Percentiles rank a stretch among this genome's conserved stretches.
phyloP scores from a whole-genome alignment of 2,797 vertebrate species.

The Cirrhinus molitorella region DNA sequence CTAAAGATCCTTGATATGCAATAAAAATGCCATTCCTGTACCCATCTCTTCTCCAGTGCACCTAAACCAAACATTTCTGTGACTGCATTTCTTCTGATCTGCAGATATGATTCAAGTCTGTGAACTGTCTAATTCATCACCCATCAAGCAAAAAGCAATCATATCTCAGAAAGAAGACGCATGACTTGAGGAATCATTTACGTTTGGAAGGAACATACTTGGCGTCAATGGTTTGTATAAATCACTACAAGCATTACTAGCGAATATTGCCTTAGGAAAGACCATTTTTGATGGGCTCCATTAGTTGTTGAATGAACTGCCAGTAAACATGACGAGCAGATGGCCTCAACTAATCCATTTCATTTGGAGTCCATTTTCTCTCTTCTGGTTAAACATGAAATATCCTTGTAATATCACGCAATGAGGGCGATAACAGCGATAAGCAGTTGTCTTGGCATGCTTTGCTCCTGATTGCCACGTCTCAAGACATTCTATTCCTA shows the following conservation, averaged over 20 bases:
- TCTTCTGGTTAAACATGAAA: conserved; percentile 32
- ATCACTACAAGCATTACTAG: not conserved
- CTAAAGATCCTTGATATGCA: not conserved
- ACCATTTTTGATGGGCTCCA: not conserved
- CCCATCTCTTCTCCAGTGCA: not conserved
- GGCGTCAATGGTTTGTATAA: not conserved
- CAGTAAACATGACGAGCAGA: conserved; percentile 36
- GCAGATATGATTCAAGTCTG: not conserved
- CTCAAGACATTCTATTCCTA: conserved; percentile 6
- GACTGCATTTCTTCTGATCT: not conserved
- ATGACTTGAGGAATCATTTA: not conserved
- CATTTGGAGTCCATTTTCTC: not conserved
- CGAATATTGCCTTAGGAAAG: not conserved
- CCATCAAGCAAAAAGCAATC: not conserved
- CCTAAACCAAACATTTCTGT: not conserved
- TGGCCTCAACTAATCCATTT: conserved; percentile 38
- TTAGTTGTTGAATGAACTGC: not conserved
- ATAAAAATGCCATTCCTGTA: no score
- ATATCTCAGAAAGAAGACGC: not conserved
- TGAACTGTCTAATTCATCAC: not conserved
- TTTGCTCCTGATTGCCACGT: conserved; percentile 16
- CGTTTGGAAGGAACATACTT: not conserved
- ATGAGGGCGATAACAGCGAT: not conserved
- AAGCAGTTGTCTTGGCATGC: conserved; percentile 9
- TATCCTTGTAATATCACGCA: not conserved